phyloP scores from a whole-genome alignment of 2,113 vertebrate species.

The Erythrocebus patas region DNA sequence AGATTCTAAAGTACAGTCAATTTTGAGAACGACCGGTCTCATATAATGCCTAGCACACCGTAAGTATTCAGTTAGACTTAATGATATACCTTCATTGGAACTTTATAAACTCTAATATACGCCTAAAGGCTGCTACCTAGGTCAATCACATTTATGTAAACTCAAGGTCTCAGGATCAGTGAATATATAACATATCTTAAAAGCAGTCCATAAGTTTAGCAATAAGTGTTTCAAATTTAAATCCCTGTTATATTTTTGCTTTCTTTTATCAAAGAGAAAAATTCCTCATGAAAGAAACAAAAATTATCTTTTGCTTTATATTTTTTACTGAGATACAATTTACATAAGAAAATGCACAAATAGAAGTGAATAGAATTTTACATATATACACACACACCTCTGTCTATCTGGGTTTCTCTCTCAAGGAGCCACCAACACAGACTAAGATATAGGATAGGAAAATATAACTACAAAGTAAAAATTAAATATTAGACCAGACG shows the following conservation, averaged over 20 bases:
- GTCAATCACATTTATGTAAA: background rate
- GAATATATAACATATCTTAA: background rate
- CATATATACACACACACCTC: background rate
- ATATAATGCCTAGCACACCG: background rate
- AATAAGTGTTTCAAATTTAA: background rate
- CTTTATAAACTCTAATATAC: background rate
- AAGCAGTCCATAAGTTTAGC: background rate
- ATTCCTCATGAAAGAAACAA: background rate
- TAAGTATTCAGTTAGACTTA: background rate
- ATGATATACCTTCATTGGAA: background rate
- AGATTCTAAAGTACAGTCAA: background rate
- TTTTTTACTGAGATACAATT: background rate
- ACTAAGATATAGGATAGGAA: background rate
- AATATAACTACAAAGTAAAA: background rate
- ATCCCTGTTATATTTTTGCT: background rate
- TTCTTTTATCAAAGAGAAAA: slow-evolving; percentile 9
- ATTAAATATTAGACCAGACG: background rate
- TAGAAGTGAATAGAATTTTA: background rate
- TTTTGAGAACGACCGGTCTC: background rate
- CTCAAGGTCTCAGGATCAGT: background rate
- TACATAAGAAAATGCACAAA: background rate
- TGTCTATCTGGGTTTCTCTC: background rate
- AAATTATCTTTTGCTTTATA: background rate
- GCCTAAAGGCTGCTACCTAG: background rate
- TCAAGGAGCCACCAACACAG: background rate